phyloP scores from a whole-genome alignment of 2,113 vertebrate genomes.

The Xyrauchen texanus region DNA sequence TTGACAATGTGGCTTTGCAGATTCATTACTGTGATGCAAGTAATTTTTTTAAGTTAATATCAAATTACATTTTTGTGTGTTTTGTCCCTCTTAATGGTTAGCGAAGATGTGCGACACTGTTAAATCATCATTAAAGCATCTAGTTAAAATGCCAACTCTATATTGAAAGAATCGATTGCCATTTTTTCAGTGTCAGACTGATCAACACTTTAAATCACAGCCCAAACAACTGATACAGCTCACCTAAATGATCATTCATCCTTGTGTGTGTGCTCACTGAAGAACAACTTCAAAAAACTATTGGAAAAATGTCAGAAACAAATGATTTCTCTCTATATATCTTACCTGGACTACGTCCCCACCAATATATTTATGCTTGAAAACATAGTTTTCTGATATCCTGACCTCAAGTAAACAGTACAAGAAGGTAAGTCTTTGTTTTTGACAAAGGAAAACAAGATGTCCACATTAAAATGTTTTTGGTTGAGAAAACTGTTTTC shows the following conservation, averaged over 20 bases:
- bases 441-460: no score
- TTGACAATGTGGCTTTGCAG: slow-evolving; percentile 2
- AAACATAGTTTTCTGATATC: no score
- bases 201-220: slow-evolving; percentile 22
- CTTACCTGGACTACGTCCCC: not conserved
- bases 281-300: not conserved
- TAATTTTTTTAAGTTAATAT: not conserved
- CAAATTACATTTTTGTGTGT: no score
- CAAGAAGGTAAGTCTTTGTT: no score
- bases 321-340: not conserved
- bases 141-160: not conserved
- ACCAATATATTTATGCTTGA: no score
- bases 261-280: not conserved
- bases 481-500: no score
- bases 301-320: not conserved
- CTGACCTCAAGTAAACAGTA: no score
- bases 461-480: no score
- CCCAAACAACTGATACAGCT: not conserved
- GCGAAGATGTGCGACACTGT: not conserved
- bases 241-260: not conserved
- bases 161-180: not conserved
- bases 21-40: not conserved
- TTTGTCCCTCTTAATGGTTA: not conserved
- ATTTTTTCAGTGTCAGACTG: not conserved
- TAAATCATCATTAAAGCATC: slow-evolving; percentile 24